These are phyloP conservation scores for honey bee (Apis mellifera) DNA, from an alignment of 1,140 invertebrate species.

Conservation along the genomic window Amel_HAv3.1 CM009938.2:9864001-9864500, in stretches of 20 bases:
- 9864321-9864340: constrained; percentile 69
- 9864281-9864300: constrained; percentile 2
- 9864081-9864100: neutral
- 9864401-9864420: constrained; percentile 11
- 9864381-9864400: constrained; percentile 5
- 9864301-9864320: constrained; percentile 43
- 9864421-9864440: neutral
- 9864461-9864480: too few species aligned
- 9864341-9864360: constrained; percentile 67
- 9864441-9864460: neutral
- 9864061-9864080: constrained; percentile 2
- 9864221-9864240: neutral
- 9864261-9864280: neutral
- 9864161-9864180: constrained; percentile 17
- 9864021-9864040: neutral
- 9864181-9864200: constrained; percentile 60
- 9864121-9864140: constrained; percentile 72
- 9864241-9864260: too few species aligned
- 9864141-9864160: constrained; percentile 41
- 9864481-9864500: too few species aligned
- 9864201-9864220: constrained; percentile 44
- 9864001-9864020: neutral
- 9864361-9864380: constrained; percentile 63
- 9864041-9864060: neutral
- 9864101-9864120: constrained; percentile 34